Percentiles rank a stretch among this genome's conserved stretches.
phyloP scores from a whole-genome alignment of 2,888 invertebrate species.

The Palloptera scutellata region DNA sequence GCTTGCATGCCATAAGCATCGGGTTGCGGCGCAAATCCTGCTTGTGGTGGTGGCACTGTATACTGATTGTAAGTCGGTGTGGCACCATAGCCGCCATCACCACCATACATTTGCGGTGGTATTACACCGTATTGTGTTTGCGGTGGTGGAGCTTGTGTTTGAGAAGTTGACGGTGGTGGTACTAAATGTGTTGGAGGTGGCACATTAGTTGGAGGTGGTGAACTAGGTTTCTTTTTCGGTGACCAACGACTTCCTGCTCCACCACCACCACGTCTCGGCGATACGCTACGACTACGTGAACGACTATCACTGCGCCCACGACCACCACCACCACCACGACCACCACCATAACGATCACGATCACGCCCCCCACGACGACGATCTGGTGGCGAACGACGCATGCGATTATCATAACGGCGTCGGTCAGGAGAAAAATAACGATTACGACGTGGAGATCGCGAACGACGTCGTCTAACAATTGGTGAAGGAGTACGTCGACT shows the following conservation, averaged over 20 bases:
- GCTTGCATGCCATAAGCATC: slow-evolving; percentile 47
- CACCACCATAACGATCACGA: slow-evolving; percentile 46
- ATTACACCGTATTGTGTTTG: slow-evolving; percentile 49
- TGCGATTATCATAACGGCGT: slow-evolving; percentile 50
- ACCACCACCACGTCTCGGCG: slow-evolving; percentile 49
- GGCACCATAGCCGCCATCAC: slow-evolving; percentile 47
- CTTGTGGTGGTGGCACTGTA: slow-evolving; percentile 47
- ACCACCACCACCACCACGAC: slow-evolving; percentile 46
- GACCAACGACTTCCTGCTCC: slow-evolving; percentile 54
- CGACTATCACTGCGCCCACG: slow-evolving; percentile 50
- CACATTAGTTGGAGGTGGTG: slow-evolving; percentile 48
- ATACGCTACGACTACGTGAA: slow-evolving; percentile 52
- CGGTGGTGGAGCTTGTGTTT: slow-evolving; percentile 38
- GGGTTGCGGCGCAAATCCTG: slow-evolving; percentile 44
- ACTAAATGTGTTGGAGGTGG: slow-evolving; percentile 44
- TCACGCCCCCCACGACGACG: slow-evolving; percentile 43
- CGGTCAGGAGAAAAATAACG: slow-evolving; percentile 54
- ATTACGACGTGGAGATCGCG: slow-evolving; percentile 50
- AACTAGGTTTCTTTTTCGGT: slow-evolving; percentile 53
- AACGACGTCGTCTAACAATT: slow-evolving; percentile 46
- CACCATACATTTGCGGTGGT: slow-evolving; percentile 51
- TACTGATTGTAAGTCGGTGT: slow-evolving; percentile 51
- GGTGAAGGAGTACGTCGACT: slow-evolving; percentile 56
- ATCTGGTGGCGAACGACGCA: slow-evolving; percentile 52
- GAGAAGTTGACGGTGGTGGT: slow-evolving; percentile 38